Evolutionary conservation across 2,888 invertebrate species (phyloP), one percentile per base, ranked within the genome.

Genomic region (Parthenolecanium corni): DNA sequence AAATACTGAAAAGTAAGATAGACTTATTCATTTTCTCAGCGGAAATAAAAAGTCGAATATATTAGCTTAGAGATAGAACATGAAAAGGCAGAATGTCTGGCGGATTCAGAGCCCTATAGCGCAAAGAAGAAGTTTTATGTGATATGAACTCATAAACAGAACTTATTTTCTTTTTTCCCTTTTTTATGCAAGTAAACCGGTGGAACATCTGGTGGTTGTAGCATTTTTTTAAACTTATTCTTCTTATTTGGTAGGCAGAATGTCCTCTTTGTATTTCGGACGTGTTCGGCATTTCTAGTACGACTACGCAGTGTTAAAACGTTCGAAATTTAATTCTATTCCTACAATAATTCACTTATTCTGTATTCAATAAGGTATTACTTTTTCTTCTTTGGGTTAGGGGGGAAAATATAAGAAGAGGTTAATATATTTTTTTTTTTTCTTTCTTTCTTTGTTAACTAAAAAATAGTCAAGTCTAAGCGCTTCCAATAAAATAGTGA

Each of bases 141-240:
- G 57, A 57, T 57, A 46, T 42, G 57, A 57, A 57, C 57, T 57
- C 57, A 46, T 57, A 57, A 57, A 57, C 57, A 57, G 57, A 57
- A 57, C 57, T 57, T 57, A 57, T 57, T 46, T 31, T 31, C 31
- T 31, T 31, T 31, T 31, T 31, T 31, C 9, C 9, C 31, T 31
- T 44, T 57, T 24, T 25, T 20, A 42, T 25, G 44, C 23, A 54
- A 44, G 25, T 24, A 57, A 57, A 57, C 57, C 57, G 57, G 57
- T 57, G 57, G 57, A 57, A 57, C 57, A 57, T 57, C 57, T 57
- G 57, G 57, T 57, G 44, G 46, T 44, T 57, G 54, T 54, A 25
- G 57, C 44, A 57, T 46, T 57, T 57, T 46, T 46, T 46, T 31
- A 6, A n/a, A 25, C 57, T 42, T 18, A 24, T 57, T 57, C 23